A percentile compares a stretch with the other conserved stretches of the same genome.
phyloP scores from a whole-genome alignment of 2,113 vertebrate genomes.

The Silurus glanis region DNA sequence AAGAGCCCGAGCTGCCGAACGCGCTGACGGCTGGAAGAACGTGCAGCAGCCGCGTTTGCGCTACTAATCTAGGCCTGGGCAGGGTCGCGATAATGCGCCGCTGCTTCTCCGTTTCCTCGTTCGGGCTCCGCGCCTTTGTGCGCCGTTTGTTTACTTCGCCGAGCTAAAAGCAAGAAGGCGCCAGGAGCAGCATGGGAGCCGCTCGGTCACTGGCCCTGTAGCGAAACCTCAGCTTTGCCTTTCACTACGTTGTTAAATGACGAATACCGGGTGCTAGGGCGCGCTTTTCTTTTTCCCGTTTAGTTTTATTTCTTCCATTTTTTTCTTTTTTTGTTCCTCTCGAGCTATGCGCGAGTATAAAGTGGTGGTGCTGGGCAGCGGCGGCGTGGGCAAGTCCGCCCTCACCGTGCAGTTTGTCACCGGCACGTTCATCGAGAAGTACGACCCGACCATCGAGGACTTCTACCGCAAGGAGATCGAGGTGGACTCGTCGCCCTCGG shows the following conservation, averaged over 20 bases:
- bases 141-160: conserved; percentile 60
- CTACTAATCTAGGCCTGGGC: conserved; percentile 58
- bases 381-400: conserved; percentile 94
- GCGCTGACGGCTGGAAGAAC: conserved; percentile 42
- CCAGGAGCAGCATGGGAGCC: conserved; percentile 63
- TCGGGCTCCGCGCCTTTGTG: conserved; percentile 73
- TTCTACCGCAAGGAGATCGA: conserved; percentile 98
- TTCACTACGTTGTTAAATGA: conserved; percentile 60
- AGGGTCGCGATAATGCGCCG: conserved; percentile 66
- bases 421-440: conserved; percentile 95
- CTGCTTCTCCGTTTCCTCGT: conserved; percentile 43
- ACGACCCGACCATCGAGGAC: conserved; percentile 96
- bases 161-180: conserved; percentile 57
- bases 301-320: conserved; percentile 45
- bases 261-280: conserved; percentile 56
- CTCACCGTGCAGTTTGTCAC: conserved; percentile 96
- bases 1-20: conserved; percentile 53
- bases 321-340: conserved; percentile 48
- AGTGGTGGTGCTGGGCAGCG: conserved; percentile 96
- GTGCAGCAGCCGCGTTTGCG: conserved; percentile 51
- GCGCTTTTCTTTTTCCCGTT: neutral
- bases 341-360: conserved; percentile 93
- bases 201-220: conserved; percentile 35
- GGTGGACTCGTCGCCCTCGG: conserved; percentile 93
- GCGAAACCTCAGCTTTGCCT: conserved; percentile 54